Percentiles rank a stretch among this genome's conserved stretches.
Evolutionary conservation across 2,797 vertebrate species (phyloP).

Genomic region (Poeciliopsis gracilis): DNA sequence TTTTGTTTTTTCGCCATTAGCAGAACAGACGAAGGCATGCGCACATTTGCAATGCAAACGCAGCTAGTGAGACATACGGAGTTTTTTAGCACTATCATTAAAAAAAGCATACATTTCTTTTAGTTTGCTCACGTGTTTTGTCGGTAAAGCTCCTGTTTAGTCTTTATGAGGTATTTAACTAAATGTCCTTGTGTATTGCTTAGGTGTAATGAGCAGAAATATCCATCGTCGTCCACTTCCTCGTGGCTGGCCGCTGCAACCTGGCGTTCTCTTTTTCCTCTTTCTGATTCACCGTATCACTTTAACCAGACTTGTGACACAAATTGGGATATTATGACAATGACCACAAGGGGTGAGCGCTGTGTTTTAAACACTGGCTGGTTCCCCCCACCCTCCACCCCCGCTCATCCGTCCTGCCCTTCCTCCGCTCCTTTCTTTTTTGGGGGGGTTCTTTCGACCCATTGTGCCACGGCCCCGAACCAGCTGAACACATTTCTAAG

Average conservation of each 20-base stretch:
- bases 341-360: slow-evolving; percentile 82
- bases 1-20: too few relatives aligned
- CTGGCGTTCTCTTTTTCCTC: slow-evolving; percentile 74
- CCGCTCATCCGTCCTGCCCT: slow-evolving; percentile 32
- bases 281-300: slow-evolving; percentile 81
- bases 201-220: slow-evolving; percentile 42
- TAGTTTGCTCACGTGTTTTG: background rate
- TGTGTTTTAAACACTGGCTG: slow-evolving; percentile 77
- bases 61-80: too few relatives aligned
- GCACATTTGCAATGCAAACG: too few relatives aligned
- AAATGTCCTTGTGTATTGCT: background rate
- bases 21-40: too few relatives aligned
- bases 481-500: slow-evolving; percentile 83
- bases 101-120: background rate
- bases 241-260: slow-evolving; percentile 64
- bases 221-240: slow-evolving; percentile 13
- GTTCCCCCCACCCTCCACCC: slow-evolving; percentile 57
- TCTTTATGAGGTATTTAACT: slow-evolving; percentile 9
- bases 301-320: slow-evolving; percentile 82
- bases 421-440: slow-evolving; percentile 48
- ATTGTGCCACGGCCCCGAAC: slow-evolving; percentile 77
- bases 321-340: slow-evolving; percentile 84
- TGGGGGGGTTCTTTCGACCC: slow-evolving; percentile 48
- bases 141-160: background rate
- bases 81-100: background rate